A percentile compares a stretch with the other conserved stretches of the same genome.
phyloP scores from a whole-genome alignment of 1,140 invertebrate species.

The Mylabris phalerata region DNA sequence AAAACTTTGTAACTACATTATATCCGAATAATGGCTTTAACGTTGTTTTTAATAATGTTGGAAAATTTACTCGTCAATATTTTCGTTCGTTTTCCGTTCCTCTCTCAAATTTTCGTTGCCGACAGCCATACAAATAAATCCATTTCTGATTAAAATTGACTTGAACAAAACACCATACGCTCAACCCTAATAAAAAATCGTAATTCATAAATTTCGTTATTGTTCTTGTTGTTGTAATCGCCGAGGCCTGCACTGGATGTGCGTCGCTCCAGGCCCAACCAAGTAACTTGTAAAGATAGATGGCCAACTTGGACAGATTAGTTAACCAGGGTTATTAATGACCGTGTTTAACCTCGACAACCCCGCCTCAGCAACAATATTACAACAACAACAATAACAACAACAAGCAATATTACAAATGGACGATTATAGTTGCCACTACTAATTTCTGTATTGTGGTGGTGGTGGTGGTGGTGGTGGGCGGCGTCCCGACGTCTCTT shows the following conservation, averaged over 20 bases:
- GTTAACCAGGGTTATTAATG: conserved; percentile 45
- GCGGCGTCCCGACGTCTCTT: neutral
- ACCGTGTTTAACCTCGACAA: conserved; percentile 43
- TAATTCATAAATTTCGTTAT: conserved; percentile 35
- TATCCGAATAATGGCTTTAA: too few species aligned
- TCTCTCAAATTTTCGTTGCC: too few species aligned
- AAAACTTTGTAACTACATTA: too few species aligned
- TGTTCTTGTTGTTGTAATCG: conserved; percentile 35
- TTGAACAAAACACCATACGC: too few species aligned
- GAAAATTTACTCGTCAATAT: too few species aligned
- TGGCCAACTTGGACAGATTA: conserved; percentile 42
- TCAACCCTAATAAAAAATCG: too few species aligned
- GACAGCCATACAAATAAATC: too few species aligned
- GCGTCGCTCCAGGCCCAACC: conserved; percentile 26
- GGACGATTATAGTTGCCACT: too few species aligned
- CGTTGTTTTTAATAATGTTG: too few species aligned
- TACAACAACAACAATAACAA: conserved; percentile 23
- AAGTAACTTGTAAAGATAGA: conserved; percentile 45
- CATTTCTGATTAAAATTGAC: too few species aligned
- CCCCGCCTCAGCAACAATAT: conserved; percentile 28
- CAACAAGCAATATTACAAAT: conserved; percentile 36
- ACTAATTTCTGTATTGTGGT: conserved; percentile 6
- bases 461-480: conserved; percentile 21
- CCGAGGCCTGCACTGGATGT: conserved; percentile 23
- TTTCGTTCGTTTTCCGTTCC: too few species aligned